Percentiles rank a stretch among this genome's conserved stretches.
phyloP scores from a whole-genome alignment of 2,888 invertebrate species.

The Drosophila melanocephala region DNA sequence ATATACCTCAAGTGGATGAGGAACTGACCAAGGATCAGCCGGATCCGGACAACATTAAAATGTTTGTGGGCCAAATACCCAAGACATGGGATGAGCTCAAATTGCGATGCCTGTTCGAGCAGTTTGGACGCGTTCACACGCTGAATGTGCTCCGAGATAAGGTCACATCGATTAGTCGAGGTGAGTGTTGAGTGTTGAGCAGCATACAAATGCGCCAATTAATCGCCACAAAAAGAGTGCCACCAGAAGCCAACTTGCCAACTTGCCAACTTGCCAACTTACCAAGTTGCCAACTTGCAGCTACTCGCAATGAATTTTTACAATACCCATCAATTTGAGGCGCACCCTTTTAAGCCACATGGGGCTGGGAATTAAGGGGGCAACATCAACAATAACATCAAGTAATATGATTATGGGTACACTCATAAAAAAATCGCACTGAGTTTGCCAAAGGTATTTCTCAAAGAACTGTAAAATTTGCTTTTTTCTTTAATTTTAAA shows the following conservation, averaged over 20 bases:
- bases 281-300: neutral
- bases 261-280: neutral
- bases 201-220: constrained; percentile 73
- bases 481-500: neutral
- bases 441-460: neutral
- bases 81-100: constrained; percentile 98
- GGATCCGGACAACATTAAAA: constrained; percentile 98
- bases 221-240: constrained; percentile 18
- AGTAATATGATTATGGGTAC: constrained; percentile 74
- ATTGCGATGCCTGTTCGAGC: constrained; percentile 96
- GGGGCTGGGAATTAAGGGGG: neutral
- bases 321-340: constrained; percentile 67
- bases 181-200: constrained; percentile 87
- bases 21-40: constrained; percentile 90
- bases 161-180: constrained; percentile 98
- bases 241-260: neutral
- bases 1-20: constrained; percentile 42
- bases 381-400: constrained; percentile 62
- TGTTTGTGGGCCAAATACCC: constrained; percentile 99
- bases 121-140: constrained; percentile 97
- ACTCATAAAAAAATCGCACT: neutral
- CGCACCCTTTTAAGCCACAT: constrained; percentile 31
- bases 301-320: constrained; percentile 69
- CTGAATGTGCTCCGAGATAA: constrained; percentile 99
- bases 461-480: fast-evolving